These are phyloP conservation scores for Pherbina coryleti DNA, from an alignment of 2,888 invertebrate species.

Conservation along the genomic window DNA sequence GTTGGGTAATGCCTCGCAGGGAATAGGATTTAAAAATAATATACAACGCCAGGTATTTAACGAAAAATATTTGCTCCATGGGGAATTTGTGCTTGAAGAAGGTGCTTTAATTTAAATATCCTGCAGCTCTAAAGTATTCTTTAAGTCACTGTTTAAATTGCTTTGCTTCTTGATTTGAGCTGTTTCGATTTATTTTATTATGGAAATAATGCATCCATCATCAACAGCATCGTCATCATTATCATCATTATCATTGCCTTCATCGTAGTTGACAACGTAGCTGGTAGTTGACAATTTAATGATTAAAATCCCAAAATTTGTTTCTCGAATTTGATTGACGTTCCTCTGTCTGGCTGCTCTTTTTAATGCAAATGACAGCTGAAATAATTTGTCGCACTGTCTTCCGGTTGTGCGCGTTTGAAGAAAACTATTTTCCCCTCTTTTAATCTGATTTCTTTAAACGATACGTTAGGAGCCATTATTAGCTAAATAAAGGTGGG, in stretches of 20 bases:
- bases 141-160: background rate
- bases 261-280: too few species aligned
- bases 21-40: conserved; percentile 24
- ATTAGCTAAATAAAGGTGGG: too few species aligned
- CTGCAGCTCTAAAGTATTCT: background rate
- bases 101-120: background rate
- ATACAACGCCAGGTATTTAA: conserved; percentile 23
- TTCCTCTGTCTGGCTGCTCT: too few species aligned
- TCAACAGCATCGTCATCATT: too few species aligned
- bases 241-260: background rate
- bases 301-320: background rate
- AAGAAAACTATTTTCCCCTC: background rate
- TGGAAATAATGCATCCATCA: background rate
- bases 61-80: conserved; percentile 18
- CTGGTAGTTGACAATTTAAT: conserved; percentile 8
- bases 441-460: too few species aligned
- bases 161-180: background rate
- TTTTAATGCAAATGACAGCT: background rate
- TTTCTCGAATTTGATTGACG: background rate
- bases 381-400: background rate
- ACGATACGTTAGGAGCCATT: too few species aligned
- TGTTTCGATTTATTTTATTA: background rate
- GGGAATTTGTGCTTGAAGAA: background rate
- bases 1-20: conserved; percentile 4
- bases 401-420: background rate